These are phyloP conservation scores for Caenorhabditis tropicalis DNA, from an alignment of 1,140 invertebrate species.

Conservation along the genomic window DNA sequence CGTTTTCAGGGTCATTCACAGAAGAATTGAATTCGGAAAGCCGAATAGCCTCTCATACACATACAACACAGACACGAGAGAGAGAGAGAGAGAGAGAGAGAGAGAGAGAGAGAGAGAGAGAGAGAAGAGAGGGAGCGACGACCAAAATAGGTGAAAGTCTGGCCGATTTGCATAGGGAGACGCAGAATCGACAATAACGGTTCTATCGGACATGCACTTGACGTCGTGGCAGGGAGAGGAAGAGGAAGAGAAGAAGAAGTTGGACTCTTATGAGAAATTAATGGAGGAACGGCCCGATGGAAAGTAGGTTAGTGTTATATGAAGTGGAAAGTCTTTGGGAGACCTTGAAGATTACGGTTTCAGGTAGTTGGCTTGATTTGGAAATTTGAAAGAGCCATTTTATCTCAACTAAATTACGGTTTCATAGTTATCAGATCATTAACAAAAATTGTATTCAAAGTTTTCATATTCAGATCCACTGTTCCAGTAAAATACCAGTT, in stretches of 20 bases:
- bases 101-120: neutral
- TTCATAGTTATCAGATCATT: too few relatives aligned
- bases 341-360: neutral
- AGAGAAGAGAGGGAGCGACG: neutral
- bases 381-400: neutral
- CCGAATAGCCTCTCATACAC: too few relatives aligned
- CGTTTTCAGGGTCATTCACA: slow-evolving; percentile 35
- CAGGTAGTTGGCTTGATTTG: neutral
- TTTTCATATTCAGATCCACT: too few relatives aligned
- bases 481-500: too few relatives aligned
- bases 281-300: neutral
- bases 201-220: neutral
- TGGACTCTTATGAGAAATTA: slow-evolving; percentile 17
- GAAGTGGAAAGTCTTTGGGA: slow-evolving; percentile 2
- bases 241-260: neutral
- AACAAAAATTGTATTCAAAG: too few relatives aligned
- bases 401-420: too few relatives aligned
- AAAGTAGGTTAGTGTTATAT: slow-evolving; percentile 4
- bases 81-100: too few relatives aligned
- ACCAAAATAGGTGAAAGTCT: slow-evolving; percentile 21
- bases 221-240: neutral
- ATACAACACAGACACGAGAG: too few relatives aligned
- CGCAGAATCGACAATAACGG: slow-evolving; percentile 32
- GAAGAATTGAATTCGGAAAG: slow-evolving; percentile 11
- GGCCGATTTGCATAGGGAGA: slow-evolving; percentile 29